Percentiles rank a stretch among this genome's conserved stretches.
These are phyloP conservation scores for Myripristis jacobus DNA, from an alignment of 2,797 vertebrate genomes.

Conservation along the genomic window DNA sequence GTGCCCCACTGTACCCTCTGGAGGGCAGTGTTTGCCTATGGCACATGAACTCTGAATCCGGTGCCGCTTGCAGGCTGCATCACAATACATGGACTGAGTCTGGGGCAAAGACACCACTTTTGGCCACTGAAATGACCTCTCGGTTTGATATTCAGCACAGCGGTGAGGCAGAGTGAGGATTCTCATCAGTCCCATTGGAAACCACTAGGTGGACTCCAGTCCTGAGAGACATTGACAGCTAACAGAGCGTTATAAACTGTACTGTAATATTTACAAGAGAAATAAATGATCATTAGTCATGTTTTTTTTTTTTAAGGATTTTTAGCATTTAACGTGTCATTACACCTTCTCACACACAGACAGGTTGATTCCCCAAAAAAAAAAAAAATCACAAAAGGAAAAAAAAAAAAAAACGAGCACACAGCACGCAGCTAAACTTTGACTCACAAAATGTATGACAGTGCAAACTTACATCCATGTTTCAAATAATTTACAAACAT, in stretches of 20 bases:
- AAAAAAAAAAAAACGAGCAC: slow-evolving; percentile 68
- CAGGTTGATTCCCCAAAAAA: slow-evolving; percentile 59
- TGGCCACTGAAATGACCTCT: slow-evolving; percentile 53
- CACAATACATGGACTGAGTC: slow-evolving; percentile 32
- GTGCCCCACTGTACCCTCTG: slow-evolving; percentile 56
- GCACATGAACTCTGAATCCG: slow-evolving; percentile 63
- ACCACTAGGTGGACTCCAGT: slow-evolving; percentile 61
- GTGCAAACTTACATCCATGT: slow-evolving; percentile 84
- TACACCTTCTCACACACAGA: slow-evolving; percentile 72
- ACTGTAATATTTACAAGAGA: slow-evolving; percentile 80
- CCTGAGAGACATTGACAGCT: slow-evolving; percentile 77
- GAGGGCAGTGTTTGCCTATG: slow-evolving; percentile 71
- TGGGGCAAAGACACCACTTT: slow-evolving; percentile 52
- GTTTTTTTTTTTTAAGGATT: slow-evolving; percentile 47
- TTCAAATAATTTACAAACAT: slow-evolving; percentile 86
- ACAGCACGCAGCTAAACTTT: slow-evolving; percentile 78
- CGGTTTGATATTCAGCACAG: slow-evolving; percentile 62
- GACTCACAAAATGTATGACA: slow-evolving; percentile 82
- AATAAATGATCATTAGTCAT: slow-evolving; percentile 65
- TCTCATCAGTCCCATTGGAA: slow-evolving; percentile 60
- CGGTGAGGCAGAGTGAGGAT: slow-evolving; percentile 66
- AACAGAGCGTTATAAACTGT: slow-evolving; percentile 67
- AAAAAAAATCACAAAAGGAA: slow-evolving; percentile 55
- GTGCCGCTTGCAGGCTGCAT: slow-evolving; percentile 47
- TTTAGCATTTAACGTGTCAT: slow-evolving; percentile 70